Evolutionary conservation across 2,797 vertebrate genomes (phyloP).

Genomic region (Erpetoichthys calabaricus): DNA sequence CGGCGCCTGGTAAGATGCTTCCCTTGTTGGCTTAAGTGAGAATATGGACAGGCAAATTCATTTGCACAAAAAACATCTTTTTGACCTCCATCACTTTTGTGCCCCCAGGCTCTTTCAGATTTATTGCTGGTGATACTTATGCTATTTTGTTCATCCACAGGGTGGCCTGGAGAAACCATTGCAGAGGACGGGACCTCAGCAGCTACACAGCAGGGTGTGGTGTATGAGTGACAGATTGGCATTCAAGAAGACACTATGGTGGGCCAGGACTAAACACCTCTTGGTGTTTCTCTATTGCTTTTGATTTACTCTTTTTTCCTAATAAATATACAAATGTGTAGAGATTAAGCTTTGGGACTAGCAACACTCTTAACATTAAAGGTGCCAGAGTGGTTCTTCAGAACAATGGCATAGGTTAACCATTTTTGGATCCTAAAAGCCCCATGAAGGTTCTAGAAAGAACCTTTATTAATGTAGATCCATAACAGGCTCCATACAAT

Average conservation of each 20-base stretch:
- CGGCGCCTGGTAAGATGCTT: constrained; percentile 32
- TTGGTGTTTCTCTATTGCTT: not conserved
- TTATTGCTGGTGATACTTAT: not conserved
- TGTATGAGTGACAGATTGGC: constrained; percentile 3
- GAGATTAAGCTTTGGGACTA: constrained; percentile 22
- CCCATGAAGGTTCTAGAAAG: too few relatives aligned
- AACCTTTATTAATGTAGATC: too few relatives aligned
- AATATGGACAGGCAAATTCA: not conserved
- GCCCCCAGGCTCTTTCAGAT: not conserved
- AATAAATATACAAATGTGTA: constrained; percentile 27
- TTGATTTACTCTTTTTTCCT: constrained; percentile 12
- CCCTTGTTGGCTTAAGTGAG: not conserved
- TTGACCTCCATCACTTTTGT: not conserved
- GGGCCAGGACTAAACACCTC: not conserved
- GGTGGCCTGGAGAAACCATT: constrained; percentile 28
- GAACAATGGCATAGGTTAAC: too few relatives aligned
- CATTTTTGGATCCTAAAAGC: too few relatives aligned
- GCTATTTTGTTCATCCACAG: constrained; percentile 18
- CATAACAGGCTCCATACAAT: too few relatives aligned
- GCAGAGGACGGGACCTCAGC: constrained; percentile 20
- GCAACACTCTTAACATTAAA: too few relatives aligned
- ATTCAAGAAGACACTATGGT: not conserved
- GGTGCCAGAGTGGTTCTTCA: too few relatives aligned
- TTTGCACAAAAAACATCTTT: not conserved
- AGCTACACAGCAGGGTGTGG: constrained; percentile 25